These are phyloP conservation scores for Sus cebifrons DNA, from an alignment of 2,797 vertebrate species.

Conservation along the genomic window DNA sequence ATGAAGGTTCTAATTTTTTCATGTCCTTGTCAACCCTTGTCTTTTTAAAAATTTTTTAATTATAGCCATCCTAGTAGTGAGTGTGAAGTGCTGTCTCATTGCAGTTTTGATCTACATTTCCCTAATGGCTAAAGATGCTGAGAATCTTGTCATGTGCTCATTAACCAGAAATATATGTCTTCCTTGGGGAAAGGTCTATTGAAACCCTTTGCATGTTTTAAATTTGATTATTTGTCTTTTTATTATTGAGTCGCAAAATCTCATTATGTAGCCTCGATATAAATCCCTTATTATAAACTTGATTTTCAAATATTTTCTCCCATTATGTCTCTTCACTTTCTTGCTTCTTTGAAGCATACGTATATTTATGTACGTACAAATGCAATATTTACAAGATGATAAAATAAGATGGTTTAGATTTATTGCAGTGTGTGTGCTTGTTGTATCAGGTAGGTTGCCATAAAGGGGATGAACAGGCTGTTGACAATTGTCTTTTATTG, in stretches of 20 bases:
- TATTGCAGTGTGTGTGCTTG: not conserved
- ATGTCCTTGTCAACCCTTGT: not conserved
- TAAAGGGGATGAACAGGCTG: not conserved
- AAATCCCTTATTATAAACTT: conserved; percentile 37
- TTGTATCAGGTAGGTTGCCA: not conserved
- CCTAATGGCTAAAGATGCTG: conserved; percentile 34
- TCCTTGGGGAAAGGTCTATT: conserved; percentile 21
- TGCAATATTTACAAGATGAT: not conserved
- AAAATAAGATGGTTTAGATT: conserved; percentile 15
- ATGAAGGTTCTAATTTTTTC: not conserved
- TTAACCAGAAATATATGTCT: not conserved
- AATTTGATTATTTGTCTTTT: conserved; percentile 44
- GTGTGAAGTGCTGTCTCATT: not conserved
- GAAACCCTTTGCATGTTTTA: conserved; percentile 49
- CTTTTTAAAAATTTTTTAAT: not conserved
- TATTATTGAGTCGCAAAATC: conserved; percentile 28
- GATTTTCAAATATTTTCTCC: conserved; percentile 41
- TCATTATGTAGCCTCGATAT: conserved; percentile 4
- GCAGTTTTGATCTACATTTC: conserved; percentile 53
- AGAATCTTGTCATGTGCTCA: conserved; percentile 15
- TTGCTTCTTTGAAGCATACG: conserved; percentile 44
- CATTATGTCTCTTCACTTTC: conserved; percentile 38
- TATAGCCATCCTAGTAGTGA: not conserved
- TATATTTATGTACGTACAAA: not conserved
- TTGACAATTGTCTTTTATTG: conserved; percentile 25